These are phyloP conservation scores for Hirundichthys speculiger DNA, from an alignment of 2,113 vertebrate genomes.

Conservation along the genomic window DNA sequence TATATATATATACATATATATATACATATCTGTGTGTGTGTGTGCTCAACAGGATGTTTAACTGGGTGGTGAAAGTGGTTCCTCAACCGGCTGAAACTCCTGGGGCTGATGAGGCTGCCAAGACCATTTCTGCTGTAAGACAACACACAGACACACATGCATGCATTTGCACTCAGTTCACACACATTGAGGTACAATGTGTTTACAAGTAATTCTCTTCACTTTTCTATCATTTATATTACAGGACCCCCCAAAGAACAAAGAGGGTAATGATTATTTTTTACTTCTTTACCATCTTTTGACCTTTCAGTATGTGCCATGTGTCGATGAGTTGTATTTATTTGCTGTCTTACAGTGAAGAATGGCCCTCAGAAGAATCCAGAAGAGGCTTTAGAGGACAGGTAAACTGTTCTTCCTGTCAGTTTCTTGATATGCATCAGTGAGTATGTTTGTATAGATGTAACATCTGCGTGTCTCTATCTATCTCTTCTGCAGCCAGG, in stretches of 20 bases:
- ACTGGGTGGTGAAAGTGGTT: conserved; percentile 77
- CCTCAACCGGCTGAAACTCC: conserved; percentile 59
- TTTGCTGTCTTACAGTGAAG: conserved; percentile 26
- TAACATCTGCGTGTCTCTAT: neutral
- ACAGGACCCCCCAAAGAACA: conserved; percentile 20
- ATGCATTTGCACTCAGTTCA: neutral
- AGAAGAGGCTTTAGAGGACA: conserved; percentile 58
- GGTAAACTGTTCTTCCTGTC: conserved; percentile 38
- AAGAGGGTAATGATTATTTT: conserved; percentile 37
- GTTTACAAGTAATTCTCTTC: neutral
- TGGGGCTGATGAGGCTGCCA: conserved; percentile 15
- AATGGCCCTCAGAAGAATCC: conserved; percentile 27
- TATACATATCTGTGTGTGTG: neutral
- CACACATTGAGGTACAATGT: neutral
- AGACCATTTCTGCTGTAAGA: conserved; percentile 35
- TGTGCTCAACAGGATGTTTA: conserved; percentile 71
- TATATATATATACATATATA: no score
- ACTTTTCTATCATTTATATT: neutral
- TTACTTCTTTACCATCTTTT: no score
- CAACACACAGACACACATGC: neutral
- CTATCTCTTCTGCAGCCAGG: conserved; percentile 47
- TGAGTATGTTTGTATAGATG: neutral
- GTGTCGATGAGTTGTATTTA: neutral
- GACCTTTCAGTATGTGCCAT: no score
- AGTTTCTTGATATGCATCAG: neutral